phyloP scores from a whole-genome alignment of 2,797 vertebrate species.

The Bradypodion pumilum region DNA sequence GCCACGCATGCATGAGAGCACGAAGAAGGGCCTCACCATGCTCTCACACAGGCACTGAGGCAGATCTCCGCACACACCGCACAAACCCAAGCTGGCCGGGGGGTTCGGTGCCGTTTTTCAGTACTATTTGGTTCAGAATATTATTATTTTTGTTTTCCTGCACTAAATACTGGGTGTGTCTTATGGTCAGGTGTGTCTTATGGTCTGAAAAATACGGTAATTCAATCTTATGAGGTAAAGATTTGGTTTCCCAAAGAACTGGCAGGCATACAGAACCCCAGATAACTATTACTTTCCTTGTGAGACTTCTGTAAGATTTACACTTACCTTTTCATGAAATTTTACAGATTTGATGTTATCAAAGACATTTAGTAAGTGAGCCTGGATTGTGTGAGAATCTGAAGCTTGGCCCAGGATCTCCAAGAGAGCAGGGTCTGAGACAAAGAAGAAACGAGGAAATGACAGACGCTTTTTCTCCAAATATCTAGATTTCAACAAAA shows the following conservation, averaged over 20 bases:
- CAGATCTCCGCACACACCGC: no score
- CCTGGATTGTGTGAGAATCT: slow-evolving; percentile 93
- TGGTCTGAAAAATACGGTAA: no score
- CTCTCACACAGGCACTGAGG: no score
- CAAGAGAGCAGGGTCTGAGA: slow-evolving; percentile 92
- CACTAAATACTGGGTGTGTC: no score
- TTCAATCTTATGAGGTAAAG: not conserved
- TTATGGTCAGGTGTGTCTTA: no score
- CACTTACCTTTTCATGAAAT: slow-evolving; percentile 90
- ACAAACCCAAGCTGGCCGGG: no score
- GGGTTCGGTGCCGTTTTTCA: no score
- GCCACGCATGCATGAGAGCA: no score
- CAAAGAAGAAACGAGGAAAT: slow-evolving; percentile 97
- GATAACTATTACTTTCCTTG: not conserved
- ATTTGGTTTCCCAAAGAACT: not conserved
- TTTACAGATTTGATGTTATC: slow-evolving; percentile 92
- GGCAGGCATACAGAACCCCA: not conserved
- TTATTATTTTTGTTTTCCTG: no score
- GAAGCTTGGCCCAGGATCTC: slow-evolving; percentile 97
- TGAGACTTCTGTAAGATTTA: not conserved
- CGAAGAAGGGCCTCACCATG: no score
- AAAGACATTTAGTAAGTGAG: slow-evolving; percentile 93
- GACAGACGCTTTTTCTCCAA: slow-evolving; percentile 93
- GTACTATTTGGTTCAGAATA: no score
- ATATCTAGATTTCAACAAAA: slow-evolving; percentile 77